A percentile compares a stretch with the other conserved stretches of the same genome.
Evolutionary conservation across 2,797 vertebrate genomes (phyloP).

Genomic region (Amniataba percoides): DNA sequence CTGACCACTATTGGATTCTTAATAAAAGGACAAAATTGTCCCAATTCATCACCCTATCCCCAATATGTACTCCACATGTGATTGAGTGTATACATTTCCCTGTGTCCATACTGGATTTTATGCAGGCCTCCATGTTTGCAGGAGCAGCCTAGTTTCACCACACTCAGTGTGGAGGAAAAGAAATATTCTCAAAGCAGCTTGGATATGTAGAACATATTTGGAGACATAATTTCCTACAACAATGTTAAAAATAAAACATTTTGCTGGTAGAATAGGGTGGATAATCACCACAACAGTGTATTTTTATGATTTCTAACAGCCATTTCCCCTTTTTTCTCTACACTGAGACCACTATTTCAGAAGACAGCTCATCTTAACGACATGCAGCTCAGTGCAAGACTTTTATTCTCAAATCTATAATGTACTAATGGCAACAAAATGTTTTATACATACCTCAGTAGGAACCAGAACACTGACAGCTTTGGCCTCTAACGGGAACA

Average conservation of each 20-base stretch:
- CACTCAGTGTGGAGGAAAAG: not conserved
- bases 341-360: too few species aligned
- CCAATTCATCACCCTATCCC: constrained; percentile 32
- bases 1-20: constrained; percentile 43
- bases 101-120: not conserved
- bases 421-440: too few species aligned
- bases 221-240: not conserved
- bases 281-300: not conserved
- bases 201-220: too few species aligned
- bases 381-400: too few species aligned
- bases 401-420: too few species aligned
- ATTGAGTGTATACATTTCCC: constrained; percentile 10
- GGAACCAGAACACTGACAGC: too few species aligned
- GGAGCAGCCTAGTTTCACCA: not conserved
- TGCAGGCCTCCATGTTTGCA: not conserved
- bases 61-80: constrained; percentile 18
- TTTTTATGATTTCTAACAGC: too few species aligned
- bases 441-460: too few species aligned
- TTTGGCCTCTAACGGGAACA: too few species aligned
- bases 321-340: too few species aligned
- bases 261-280: not conserved
- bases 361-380: too few species aligned
- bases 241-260: not conserved
- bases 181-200: not conserved
- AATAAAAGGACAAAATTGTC: constrained; percentile 40